These are phyloP conservation scores for Leguminivora glycinivorella DNA, from an alignment of 1,140 invertebrate genomes.

Conservation along the genomic window DNA sequence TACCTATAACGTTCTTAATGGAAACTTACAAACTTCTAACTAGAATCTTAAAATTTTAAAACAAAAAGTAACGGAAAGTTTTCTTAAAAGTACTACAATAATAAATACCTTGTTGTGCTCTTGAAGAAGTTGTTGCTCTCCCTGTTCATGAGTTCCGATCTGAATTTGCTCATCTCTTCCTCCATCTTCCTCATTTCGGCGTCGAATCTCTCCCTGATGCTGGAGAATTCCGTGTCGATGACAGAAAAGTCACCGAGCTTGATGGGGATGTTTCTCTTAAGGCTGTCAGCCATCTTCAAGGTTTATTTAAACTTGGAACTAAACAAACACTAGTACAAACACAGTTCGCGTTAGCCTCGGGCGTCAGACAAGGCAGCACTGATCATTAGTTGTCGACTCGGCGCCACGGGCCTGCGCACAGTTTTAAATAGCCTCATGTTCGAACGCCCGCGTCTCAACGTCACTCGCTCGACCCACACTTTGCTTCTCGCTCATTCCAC, in stretches of 20 bases:
- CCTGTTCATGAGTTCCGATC: conserved; percentile 94
- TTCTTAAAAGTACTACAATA: conserved; percentile 33
- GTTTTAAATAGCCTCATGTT: conserved; percentile 79
- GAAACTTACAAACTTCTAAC: background rate
- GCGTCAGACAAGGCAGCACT: conserved; percentile 70
- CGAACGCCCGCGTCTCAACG: conserved; percentile 63
- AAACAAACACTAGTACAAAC: conserved; percentile 77
- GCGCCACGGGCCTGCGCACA: conserved; percentile 76
- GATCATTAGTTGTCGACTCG: conserved; percentile 77
- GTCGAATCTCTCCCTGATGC: conserved; percentile 96
- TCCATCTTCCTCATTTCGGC: conserved; percentile 98
- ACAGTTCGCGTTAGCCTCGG: conserved; percentile 68
- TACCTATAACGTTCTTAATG: background rate
- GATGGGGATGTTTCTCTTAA: conserved; percentile 94
- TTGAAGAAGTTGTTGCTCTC: conserved; percentile 95
- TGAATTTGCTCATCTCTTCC: conserved; percentile 98
- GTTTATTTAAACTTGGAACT: conserved; percentile 62
- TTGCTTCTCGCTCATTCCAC: conserved; percentile 76
- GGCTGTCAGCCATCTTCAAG: conserved; percentile 85
- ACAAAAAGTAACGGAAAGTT: background rate
- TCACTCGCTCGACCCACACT: conserved; percentile 71
- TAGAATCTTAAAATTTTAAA: background rate
- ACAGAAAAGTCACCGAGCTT: conserved; percentile 96
- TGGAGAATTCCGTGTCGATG: conserved; percentile 97
- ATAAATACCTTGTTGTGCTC: conserved; percentile 88